Percentiles rank a stretch among this genome's conserved stretches.
phyloP scores from a whole-genome alignment of 2,888 invertebrate species.

The Antitype chi region DNA sequence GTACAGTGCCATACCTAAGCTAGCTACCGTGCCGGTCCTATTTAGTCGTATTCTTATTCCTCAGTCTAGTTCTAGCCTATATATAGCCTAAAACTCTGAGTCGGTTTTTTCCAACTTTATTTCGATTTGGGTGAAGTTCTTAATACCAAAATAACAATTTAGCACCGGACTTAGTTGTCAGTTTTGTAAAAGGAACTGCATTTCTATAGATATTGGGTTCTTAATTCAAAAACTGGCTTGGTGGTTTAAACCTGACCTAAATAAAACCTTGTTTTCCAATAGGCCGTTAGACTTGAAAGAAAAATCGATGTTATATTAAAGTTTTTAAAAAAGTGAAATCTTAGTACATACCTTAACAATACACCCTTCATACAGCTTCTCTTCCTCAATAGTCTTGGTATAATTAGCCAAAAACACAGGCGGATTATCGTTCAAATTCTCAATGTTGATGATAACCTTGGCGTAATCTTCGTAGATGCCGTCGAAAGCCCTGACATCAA shows the following conservation, averaged over 20 bases:
- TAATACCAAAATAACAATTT: too few species aligned
- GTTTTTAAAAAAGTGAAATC: neutral
- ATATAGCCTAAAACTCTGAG: too few species aligned
- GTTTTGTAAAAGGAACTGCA: too few species aligned
- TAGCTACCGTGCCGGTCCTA: neutral
- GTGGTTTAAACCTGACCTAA: too few species aligned
- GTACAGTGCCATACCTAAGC: too few species aligned
- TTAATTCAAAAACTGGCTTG: too few species aligned
- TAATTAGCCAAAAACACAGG: slow-evolving; percentile 95
- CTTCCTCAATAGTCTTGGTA: slow-evolving; percentile 94
- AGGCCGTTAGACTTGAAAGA: neutral
- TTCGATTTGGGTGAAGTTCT: too few species aligned
- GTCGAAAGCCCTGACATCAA: slow-evolving; percentile 96
- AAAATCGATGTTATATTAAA: neutral
- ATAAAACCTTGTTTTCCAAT: too few species aligned
- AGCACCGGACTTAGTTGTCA: too few species aligned
- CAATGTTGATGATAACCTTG: slow-evolving; percentile 95
- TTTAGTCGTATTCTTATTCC: neutral
- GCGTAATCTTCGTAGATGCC: slow-evolving; percentile 96
- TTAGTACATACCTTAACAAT: slow-evolving; percentile 90
- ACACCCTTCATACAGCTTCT: slow-evolving; percentile 92
- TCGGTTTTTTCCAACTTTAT: too few species aligned
- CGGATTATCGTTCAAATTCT: slow-evolving; percentile 98
- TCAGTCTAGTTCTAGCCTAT: too few species aligned
- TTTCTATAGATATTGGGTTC: too few species aligned